Base-by-base conservation (phyloP, 1,140 invertebrate species). In the Latrodectus geometricus region DNA sequence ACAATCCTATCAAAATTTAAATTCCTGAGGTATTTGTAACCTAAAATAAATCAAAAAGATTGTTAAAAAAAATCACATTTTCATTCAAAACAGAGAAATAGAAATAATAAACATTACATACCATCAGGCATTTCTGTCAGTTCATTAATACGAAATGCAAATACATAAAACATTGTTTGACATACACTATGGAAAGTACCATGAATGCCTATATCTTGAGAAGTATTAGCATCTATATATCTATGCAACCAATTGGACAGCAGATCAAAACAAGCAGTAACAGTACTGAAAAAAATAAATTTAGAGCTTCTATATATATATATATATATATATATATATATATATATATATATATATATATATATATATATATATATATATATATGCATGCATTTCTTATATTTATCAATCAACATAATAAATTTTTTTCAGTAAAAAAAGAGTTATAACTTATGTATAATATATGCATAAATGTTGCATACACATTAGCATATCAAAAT, bases 121-220 rank as follows among this genome's bases (percentile, higher is more conserved):
- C 91, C 91, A 89, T 90, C 89, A 73, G 89, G 87, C 70, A 86
- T 94, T 85, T 93, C 93, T 81, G 96, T 94, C 85, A 98, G 92
- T 90, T 97, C 95, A 89, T 94, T 95, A 90, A 96, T 94, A 88
- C 96, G 94, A 90, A 97, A 98, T 0, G 95, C 94, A 82, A 98
- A 94, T 5, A 97, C 92, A 91, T 98, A 97, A 90, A 99, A 98
- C 52, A 98, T 92, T 0, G 95, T 94, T 91, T 98, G 97, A 90
- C 96, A 97, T 14, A 97, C 94, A 17, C 95, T 94, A 90, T 97
- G 97, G 91, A 98, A 99, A 1, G 97, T 94, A 50, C 93, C 92
- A 90, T 99, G 97, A 7, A 94, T 93, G 90, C 94, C 93, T 8
- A 92, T 86, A 87, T 92, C 91, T 8, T 91, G 89, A 88, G 93